Evolutionary conservation across 2,888 invertebrate genomes (phyloP), one percentile per base, ranked within the genome.

Genomic region (Alloplasta piceator): DNA sequence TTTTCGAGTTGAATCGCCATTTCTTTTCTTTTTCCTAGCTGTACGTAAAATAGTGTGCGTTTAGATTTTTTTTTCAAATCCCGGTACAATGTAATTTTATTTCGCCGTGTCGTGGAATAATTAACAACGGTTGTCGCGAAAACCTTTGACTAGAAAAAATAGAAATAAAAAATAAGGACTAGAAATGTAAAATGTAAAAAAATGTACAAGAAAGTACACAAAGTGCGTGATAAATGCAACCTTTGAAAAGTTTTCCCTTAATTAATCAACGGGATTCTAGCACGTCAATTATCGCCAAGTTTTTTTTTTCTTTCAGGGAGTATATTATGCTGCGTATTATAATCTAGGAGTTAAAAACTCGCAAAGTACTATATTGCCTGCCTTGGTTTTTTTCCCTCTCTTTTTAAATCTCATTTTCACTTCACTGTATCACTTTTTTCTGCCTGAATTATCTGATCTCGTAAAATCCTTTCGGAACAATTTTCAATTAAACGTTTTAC

Each of bases 61-160:
- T 48, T 56, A 41, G 55, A 63, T 58, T 48, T 63, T 48, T 52
- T 56, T 78, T 64, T 58, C 26, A 38, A 12, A 6, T 6, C 5
- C 43, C 10, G 36, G n/a, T 6, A 50, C 46, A 60, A 52, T 9
- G 36, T 26, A 7, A 16, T 10, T 10, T 41, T 14, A 12, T 66
- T 68, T 60, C 39, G 55, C 43, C 7, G 43, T 12, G 67, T 72
- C 46, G 60, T 63, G 63, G 58, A 68, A 56, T 10, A 56, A 72
- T 9, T 41, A 50, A 63, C 72, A 12, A 58, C 50, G 68, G 48
- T 78, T 78, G 36, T 50, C 52, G 56, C 74, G 50, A 78, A 70
- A 50, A 66, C n/a, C 26, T 76, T 70, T 82, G 83, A 83, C 83
- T 80, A 84, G 76, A 72, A 70, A 72, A 80, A 64, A 68, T 80